Evolutionary conservation across 2,888 invertebrate genomes (phyloP).

Genomic region (Mythimna ferrago): DNA sequence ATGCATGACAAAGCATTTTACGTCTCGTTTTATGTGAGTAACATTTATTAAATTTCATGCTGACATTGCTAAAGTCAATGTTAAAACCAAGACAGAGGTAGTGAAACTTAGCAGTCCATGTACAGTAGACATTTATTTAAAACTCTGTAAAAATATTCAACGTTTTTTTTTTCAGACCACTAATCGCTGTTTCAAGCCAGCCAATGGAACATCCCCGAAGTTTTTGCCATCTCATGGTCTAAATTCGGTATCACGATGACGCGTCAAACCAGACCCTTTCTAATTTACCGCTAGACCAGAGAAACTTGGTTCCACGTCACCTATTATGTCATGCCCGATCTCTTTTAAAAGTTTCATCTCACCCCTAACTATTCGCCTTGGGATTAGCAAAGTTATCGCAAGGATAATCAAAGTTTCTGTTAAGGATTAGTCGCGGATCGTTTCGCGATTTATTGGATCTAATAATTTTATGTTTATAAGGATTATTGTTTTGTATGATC

Average conservation of each 20-base stretch:
- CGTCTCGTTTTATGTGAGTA: constrained; percentile 17
- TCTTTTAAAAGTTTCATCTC: constrained; percentile 56
- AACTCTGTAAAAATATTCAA: background rate
- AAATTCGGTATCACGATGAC: constrained; percentile 56
- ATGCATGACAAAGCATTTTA: constrained; percentile 21
- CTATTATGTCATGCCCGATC: constrained; percentile 57
- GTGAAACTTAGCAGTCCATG: background rate
- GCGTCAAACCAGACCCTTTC: constrained; percentile 38
- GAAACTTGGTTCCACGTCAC: constrained; percentile 53
- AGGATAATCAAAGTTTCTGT: constrained; percentile 59
- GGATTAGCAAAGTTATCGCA: constrained; percentile 51
- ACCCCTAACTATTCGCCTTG: constrained; percentile 50
- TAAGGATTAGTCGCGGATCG: constrained; percentile 46
- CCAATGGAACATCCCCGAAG: constrained; percentile 32
- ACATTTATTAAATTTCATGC: constrained; percentile 26
- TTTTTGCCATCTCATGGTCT: constrained; percentile 36
- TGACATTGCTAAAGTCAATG: constrained; percentile 8
- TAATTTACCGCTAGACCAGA: constrained; percentile 61
- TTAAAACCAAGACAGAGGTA: background rate
- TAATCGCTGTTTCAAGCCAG: constrained; percentile 31
- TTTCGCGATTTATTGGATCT: constrained; percentile 50
- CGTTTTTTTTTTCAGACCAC: constrained; percentile 11
- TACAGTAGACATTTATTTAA: background rate
- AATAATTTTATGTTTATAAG: constrained; percentile 40
- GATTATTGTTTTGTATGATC: constrained; percentile 29